A percentile compares a stretch with the other conserved stretches of the same genome.
Conservation (phyloP, 2,888 invertebrate genomes). For the Drosophila emarginata region DNA sequence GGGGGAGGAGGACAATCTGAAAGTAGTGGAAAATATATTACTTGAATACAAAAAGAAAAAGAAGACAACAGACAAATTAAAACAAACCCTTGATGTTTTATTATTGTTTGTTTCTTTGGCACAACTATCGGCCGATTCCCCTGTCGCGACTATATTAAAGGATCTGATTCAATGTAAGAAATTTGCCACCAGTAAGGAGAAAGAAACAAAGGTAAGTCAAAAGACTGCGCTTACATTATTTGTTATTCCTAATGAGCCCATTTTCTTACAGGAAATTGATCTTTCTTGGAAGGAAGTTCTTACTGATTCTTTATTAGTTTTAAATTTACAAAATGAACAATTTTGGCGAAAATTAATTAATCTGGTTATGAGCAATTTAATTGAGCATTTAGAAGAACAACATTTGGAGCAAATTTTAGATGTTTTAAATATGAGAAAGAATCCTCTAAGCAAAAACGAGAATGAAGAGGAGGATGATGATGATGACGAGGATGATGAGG, state of each 20-base stretch:
- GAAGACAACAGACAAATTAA: not conserved
- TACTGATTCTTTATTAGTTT: slow-evolving; percentile 52
- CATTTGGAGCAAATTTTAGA: slow-evolving; percentile 52
- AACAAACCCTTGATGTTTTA: slow-evolving; percentile 46
- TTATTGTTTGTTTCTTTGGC: slow-evolving; percentile 48
- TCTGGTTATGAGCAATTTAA: slow-evolving; percentile 21
- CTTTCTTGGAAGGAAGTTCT: slow-evolving; percentile 60
- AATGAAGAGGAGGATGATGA: slow-evolving; percentile 19
- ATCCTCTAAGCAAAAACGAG: slow-evolving; percentile 41
- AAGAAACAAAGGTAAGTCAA: slow-evolving; percentile 2
- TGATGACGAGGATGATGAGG: slow-evolving; percentile 10
- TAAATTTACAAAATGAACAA: slow-evolving; percentile 44
- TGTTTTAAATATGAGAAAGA: slow-evolving; percentile 47
- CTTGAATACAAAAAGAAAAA: not conserved
- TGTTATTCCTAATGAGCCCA: not conserved
- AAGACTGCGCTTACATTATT: too few species aligned
- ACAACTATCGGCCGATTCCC: slow-evolving; percentile 15
- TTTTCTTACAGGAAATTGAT: not conserved
- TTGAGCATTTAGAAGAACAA: slow-evolving; percentile 31
- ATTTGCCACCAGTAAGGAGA: slow-evolving; percentile 25
- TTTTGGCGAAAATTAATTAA: slow-evolving; percentile 55
- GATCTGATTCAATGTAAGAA: slow-evolving; percentile 53
- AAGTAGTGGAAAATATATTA: slow-evolving; percentile 20
- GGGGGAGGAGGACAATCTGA: slow-evolving; percentile 5
- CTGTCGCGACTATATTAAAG: slow-evolving; percentile 23